Conservation (phyloP, 2,797 vertebrate genomes). For the Pseudochromis fuscus region DNA sequence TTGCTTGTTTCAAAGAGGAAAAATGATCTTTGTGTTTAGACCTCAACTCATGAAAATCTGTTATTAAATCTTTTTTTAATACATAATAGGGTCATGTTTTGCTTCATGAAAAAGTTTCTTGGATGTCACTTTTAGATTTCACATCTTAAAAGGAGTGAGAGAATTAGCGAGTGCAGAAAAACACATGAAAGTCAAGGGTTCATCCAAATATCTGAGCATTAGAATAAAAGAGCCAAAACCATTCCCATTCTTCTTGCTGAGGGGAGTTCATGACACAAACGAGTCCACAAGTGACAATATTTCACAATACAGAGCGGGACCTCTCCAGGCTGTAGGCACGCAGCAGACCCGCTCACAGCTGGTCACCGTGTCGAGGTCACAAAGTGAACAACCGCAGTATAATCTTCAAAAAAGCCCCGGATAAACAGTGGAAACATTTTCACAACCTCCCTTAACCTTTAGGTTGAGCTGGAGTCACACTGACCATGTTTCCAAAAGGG, state of each 20-base stretch:
- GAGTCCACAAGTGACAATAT: slow-evolving; percentile 47
- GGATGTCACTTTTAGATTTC: slow-evolving; percentile 31
- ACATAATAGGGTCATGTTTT: slow-evolving; percentile 22
- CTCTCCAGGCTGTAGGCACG: slow-evolving; percentile 33
- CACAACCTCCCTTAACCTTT: slow-evolving; percentile 74
- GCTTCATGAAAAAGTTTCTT: slow-evolving; percentile 16
- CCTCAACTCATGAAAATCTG: slow-evolving; percentile 58
- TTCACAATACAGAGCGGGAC: slow-evolving; percentile 51
- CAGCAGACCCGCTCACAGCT: slow-evolving; percentile 66
- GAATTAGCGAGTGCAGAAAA: slow-evolving; percentile 17
- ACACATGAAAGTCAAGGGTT: slow-evolving; percentile 30
- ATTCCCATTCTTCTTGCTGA: slow-evolving; percentile 35
- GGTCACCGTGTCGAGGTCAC: slow-evolving; percentile 66
- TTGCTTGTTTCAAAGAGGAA: slow-evolving; percentile 44
- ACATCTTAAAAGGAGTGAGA: slow-evolving; percentile 22
- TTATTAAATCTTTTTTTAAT: slow-evolving; percentile 31
- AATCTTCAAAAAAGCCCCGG: slow-evolving; percentile 72
- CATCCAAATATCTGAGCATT: slow-evolving; percentile 38
- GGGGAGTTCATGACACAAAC: slow-evolving; percentile 60
- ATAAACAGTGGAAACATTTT: slow-evolving; percentile 79
- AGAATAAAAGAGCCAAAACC: slow-evolving; percentile 41
- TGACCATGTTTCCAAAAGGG: slow-evolving; percentile 48
- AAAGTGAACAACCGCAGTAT: slow-evolving; percentile 66
- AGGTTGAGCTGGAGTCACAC: slow-evolving; percentile 70
- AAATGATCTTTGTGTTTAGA: slow-evolving; percentile 51